Percentiles rank a stretch among this genome's conserved stretches.
Evolutionary conservation across 2,797 vertebrate genomes (phyloP).

Genomic region (Yasuhikotakia modesta): DNA sequence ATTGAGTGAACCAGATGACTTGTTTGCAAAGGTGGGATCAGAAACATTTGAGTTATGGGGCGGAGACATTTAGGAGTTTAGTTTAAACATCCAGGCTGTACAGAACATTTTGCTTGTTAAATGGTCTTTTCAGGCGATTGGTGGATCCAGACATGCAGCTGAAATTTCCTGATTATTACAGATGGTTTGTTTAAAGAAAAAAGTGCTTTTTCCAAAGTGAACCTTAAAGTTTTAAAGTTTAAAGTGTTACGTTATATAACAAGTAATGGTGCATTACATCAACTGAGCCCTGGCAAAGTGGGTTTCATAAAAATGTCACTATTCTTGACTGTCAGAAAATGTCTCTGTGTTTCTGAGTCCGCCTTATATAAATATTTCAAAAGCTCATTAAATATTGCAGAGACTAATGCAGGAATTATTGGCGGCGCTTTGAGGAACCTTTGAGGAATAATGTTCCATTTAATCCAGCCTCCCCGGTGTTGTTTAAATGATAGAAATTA

Average conservation of each 20-base stretch:
- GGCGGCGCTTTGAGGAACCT: slow-evolving; percentile 28
- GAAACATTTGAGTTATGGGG: no score
- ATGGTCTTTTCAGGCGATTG: no score
- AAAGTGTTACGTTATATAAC: not conserved
- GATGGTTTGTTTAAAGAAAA: not conserved
- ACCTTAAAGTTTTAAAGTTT: not conserved
- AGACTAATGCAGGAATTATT: slow-evolving; percentile 53
- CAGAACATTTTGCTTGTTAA: no score
- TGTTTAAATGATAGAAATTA: slow-evolving; percentile 30
- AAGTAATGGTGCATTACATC: not conserved
- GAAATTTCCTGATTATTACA: not conserved
- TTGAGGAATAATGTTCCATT: slow-evolving; percentile 45
- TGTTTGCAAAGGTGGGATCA: slow-evolving; percentile 1
- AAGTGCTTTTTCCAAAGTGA: not conserved
- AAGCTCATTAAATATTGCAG: slow-evolving; percentile 52
- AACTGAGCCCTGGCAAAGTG: not conserved
- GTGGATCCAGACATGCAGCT: no score
- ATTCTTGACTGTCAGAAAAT: slow-evolving; percentile 25
- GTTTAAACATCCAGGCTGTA: not conserved
- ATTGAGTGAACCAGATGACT: not conserved
- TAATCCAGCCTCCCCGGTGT: slow-evolving; percentile 34
- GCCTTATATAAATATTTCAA: slow-evolving; percentile 50
- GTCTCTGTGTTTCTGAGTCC: slow-evolving; percentile 40
- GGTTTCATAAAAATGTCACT: not conserved
- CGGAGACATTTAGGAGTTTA: not conserved